These are phyloP conservation scores for Zoanthus solanderi DNA, from an alignment of 92 coral and sea anemone species.

Conservation along the genomic window DNA sequence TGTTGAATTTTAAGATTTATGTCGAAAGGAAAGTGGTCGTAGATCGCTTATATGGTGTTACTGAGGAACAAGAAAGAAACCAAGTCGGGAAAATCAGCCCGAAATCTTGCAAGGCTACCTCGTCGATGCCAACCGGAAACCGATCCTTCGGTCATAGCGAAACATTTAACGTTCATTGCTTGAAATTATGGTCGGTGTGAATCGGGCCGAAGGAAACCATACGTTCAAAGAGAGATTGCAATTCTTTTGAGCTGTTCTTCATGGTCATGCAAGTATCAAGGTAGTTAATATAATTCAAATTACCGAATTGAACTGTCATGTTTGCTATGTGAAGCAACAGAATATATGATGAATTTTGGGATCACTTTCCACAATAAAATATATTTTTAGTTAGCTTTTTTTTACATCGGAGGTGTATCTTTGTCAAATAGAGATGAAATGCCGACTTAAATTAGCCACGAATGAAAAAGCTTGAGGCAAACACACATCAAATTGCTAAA, in stretches of 20 bases:
- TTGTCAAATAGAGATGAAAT: not conserved
- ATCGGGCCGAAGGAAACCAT: not conserved
- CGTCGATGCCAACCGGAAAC: constrained; percentile 45
- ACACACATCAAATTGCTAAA: constrained; percentile 13
- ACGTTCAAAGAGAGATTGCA: not conserved
- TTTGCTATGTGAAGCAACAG: constrained; percentile 33
- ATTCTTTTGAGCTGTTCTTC: constrained; percentile 27
- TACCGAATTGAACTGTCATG: constrained; percentile 12
- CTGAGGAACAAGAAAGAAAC: constrained; percentile 24
- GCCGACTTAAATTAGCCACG: constrained; percentile 1
- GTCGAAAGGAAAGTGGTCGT: constrained; percentile 16
- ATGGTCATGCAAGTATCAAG: constrained; percentile 52
- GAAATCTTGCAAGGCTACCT: constrained; percentile 24
- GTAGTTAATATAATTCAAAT: constrained; percentile 12
- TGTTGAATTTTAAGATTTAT: constrained; percentile 9
- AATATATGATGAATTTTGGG: constrained; percentile 11
- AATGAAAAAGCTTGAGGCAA: constrained; percentile 23
- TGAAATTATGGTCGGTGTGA: constrained; percentile 36
- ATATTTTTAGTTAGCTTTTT: not conserved
- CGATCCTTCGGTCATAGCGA: constrained; percentile 34
- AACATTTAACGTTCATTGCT: constrained; percentile 29
- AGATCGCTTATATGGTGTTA: constrained; percentile 46
- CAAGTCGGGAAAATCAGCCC: constrained; percentile 24
- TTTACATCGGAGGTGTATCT: not conserved
- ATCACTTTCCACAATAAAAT: constrained; percentile 2